phyloP scores from a whole-genome alignment of 2,888 invertebrate genomes.

The Plebejus melissa region DNA sequence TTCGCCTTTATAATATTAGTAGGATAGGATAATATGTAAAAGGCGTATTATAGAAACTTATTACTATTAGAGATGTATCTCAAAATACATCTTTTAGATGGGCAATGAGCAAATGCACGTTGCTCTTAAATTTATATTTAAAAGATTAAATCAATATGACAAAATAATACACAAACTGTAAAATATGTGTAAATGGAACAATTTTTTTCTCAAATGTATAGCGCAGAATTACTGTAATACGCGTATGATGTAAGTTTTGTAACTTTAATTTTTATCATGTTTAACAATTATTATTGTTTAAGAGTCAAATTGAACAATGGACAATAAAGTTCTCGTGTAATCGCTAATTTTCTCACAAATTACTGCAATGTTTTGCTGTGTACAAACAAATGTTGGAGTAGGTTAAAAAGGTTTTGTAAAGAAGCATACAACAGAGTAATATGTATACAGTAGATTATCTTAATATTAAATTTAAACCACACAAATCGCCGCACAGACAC shows the following conservation, averaged over 20 bases:
- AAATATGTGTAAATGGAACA: background rate
- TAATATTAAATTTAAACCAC: background rate
- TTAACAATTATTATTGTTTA: background rate
- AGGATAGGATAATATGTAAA: background rate
- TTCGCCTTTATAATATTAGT: no score
- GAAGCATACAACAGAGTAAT: conserved; percentile 31
- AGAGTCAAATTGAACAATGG: background rate
- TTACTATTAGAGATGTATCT: background rate
- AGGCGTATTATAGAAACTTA: background rate
- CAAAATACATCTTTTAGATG: background rate
- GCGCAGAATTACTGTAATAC: background rate
- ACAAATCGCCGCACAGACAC: background rate
- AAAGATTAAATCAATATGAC: background rate
- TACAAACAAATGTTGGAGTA: conserved; percentile 36
- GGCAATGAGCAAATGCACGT: background rate
- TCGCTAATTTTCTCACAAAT: conserved; percentile 8
- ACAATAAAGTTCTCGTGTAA: background rate
- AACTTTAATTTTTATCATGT: background rate
- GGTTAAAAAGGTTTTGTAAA: conserved; percentile 15
- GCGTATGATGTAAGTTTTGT: background rate
- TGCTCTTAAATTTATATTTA: background rate
- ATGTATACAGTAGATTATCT: background rate
- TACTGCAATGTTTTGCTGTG: background rate
- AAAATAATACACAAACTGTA: background rate
- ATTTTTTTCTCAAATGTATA: background rate